Percentiles rank a stretch among this genome's conserved stretches.
phyloP scores from a whole-genome alignment of 35 echinoderm and acorn worm genomes.

The Ophiothrix spiculata region DNA sequence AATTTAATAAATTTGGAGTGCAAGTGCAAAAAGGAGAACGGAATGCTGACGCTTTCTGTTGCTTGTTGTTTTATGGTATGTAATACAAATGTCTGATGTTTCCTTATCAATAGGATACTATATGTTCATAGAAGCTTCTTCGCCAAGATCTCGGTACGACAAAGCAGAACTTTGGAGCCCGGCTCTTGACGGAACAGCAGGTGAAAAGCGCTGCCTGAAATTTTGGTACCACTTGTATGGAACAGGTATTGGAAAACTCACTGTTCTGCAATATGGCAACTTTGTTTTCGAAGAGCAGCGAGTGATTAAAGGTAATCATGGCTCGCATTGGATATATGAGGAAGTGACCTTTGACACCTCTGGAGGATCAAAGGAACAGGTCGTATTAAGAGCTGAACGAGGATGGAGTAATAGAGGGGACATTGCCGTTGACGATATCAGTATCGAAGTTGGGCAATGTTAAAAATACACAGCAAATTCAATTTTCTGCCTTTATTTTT shows the following conservation, averaged over 20 bases:
- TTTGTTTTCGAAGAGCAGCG: not conserved
- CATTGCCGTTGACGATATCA: not conserved
- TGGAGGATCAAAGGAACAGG: not conserved
- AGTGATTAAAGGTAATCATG: not conserved
- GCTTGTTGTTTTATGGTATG: too few species aligned
- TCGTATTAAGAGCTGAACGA: not conserved
- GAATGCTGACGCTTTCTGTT: too few species aligned
- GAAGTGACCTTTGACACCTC: not conserved
- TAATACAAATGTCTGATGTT: too few species aligned
- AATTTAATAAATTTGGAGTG: too few species aligned
- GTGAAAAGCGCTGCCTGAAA: constrained; percentile 43
- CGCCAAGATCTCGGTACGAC: constrained; percentile 52
- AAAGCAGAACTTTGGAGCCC: constrained; percentile 53
- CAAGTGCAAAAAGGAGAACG: too few species aligned
- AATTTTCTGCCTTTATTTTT: too few species aligned
- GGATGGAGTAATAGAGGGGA: not conserved
- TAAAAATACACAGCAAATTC: too few species aligned
- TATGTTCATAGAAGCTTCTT: constrained; percentile 6
- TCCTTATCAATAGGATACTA: not conserved
- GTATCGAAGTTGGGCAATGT: not conserved
- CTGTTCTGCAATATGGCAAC: constrained; percentile 31
- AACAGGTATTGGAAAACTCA: constrained; percentile 52
- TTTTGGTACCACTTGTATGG: constrained; percentile 98
- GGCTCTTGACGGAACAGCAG: not conserved
- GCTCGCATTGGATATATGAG: not conserved